Evolutionary conservation across 2,113 vertebrate genomes (phyloP), one percentile per base, ranked within the genome.

Genomic region (Orycteropus afer): DNA sequence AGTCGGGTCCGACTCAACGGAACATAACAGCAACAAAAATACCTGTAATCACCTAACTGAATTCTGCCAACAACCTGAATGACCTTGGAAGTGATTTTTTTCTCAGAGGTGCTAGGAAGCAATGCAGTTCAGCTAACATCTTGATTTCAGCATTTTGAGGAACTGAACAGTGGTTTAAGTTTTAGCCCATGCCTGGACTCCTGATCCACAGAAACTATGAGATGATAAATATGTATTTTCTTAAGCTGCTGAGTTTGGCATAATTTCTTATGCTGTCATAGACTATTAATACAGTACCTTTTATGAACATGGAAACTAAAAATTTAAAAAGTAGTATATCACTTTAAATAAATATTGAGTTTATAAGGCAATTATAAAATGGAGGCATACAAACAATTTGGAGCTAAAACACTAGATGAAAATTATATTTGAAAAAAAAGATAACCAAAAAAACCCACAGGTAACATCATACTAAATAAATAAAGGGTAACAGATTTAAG

Each of bases 191-290:
- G 5, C 47, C 55, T 92, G 82, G n/a, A 84, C 9, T 91, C 45
- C 53, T 80, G 55, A 53, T n/a, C 57, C 77, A 51, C 81, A 81
- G 53, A 95, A 67, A 61, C 45, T 89, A n/a, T n/a, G 69, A 91
- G 51, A 65, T 34, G 78, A 80, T 11, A 91, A 57, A 49, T 71
- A 7, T 57, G 61, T 37, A 10, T 47, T 86, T 22, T 84, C 86
- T 96, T 69, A 69, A 59, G 82, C 61, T 29, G 78, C n/a, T 53
- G 65, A 86, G 29, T 77, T 86, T 90, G 11, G 76, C 42, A 27
- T 47, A 40, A 63, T 77, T 93, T 92, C 9, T 86, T 77, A 81
- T 12, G 82, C 25, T 85, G 49, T 32, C 23, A 34, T 25, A 57
- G 55, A 92, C 67, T 67, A 59, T 17, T 45, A 45, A 29, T 17